Evolutionary conservation across 2,888 invertebrate genomes (phyloP).

Genomic region (Odontocolon sp.): DNA sequence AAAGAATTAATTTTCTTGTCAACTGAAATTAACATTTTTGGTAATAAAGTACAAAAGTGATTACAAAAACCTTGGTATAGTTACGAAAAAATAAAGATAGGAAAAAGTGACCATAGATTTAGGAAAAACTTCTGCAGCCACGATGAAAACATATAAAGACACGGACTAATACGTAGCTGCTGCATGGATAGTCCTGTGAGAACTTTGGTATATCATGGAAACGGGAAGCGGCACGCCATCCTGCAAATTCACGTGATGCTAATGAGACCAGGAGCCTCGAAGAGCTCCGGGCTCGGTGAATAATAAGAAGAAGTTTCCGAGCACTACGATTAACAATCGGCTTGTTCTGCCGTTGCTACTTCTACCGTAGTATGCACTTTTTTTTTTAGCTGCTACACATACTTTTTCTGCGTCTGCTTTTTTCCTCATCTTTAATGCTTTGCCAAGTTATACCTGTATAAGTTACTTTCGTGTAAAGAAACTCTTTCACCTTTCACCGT

Average conservation of each 20-base stretch:
- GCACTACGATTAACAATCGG: constrained; percentile 59
- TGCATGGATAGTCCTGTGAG: constrained; percentile 26
- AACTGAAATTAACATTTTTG: neutral
- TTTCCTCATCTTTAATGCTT: neutral
- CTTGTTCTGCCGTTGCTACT: constrained; percentile 51
- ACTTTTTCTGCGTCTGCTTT: neutral
- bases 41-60: neutral
- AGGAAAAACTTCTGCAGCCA: neutral
- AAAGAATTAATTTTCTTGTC: neutral
- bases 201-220: constrained; percentile 58
- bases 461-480: constrained; percentile 38
- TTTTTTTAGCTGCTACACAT: neutral
- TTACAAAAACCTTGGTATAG: too few species aligned
- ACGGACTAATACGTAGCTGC: neutral
- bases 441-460: constrained; percentile 9
- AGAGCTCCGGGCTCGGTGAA: constrained; percentile 48
- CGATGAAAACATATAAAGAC: constrained; percentile 9
- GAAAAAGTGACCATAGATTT: neutral
- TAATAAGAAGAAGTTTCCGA: constrained; percentile 59
- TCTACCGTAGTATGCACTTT: constrained; percentile 14
- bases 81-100: neutral
- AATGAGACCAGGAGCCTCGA: constrained; percentile 53
- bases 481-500: constrained; percentile 44
- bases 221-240: constrained; percentile 53
- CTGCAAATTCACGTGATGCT: constrained; percentile 61